Conservation (phyloP, 2,888 invertebrate species). For the Polylopha cassiicola region DNA sequence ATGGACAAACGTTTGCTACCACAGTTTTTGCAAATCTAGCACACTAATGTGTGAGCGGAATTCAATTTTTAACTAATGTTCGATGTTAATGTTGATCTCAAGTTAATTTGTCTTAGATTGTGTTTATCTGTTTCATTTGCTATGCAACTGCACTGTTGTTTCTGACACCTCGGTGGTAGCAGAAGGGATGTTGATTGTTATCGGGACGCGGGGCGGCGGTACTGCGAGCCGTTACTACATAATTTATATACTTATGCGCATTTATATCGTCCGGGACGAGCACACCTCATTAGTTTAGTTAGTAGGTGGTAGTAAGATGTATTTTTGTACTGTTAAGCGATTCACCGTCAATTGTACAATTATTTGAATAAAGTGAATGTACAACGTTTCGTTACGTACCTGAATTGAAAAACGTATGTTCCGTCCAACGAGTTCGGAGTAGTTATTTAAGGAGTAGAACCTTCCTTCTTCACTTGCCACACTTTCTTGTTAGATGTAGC, state of each 20-base stretch:
- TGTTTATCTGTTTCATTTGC: constrained; percentile 34
- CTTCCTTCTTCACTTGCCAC: constrained; percentile 26
- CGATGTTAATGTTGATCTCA: constrained; percentile 47
- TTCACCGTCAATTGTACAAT: constrained; percentile 57
- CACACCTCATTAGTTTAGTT: constrained; percentile 49
- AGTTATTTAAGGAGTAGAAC: constrained; percentile 57
- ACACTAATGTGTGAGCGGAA: constrained; percentile 40
- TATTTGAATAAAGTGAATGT: constrained; percentile 24
- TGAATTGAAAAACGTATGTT: constrained; percentile 51
- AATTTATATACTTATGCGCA: no score
- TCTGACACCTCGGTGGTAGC: no score
- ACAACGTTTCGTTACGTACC: constrained; percentile 56
- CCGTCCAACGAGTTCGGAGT: constrained; percentile 68
- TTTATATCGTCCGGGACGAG: background rate
- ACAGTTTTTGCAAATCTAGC: constrained; percentile 65
- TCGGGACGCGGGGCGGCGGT: no score
- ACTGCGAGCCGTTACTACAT: no score
- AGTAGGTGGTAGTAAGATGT: constrained; percentile 62
- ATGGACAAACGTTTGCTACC: constrained; percentile 61
- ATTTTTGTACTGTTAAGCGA: constrained; percentile 65
- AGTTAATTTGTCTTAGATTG: constrained; percentile 46
- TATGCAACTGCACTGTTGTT: constrained; percentile 28
- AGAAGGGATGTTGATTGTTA: no score
- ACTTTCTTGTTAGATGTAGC: constrained; percentile 10
- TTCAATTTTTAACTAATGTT: constrained; percentile 57